Evolutionary conservation across 1,140 invertebrate species (phyloP).

Genomic region (Neodiprion virginianus): DNA sequence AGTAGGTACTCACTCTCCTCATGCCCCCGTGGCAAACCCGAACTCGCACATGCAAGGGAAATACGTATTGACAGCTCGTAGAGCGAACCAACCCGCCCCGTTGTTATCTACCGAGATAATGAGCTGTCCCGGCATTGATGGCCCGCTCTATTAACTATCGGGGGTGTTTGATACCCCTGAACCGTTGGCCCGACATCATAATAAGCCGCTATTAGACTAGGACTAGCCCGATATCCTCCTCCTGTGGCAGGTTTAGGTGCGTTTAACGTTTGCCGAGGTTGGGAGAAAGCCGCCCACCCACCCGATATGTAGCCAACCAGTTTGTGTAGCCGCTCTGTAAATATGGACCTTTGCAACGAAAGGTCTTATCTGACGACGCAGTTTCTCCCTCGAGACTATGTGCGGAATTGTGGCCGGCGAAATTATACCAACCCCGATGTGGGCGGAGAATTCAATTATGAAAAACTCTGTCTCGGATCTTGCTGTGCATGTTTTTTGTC

Average conservation of each 20-base stretch:
- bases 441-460: background rate
- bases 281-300: too few species aligned
- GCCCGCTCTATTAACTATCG: background rate
- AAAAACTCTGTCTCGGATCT: background rate
- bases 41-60: background rate
- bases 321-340: background rate
- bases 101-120: background rate
- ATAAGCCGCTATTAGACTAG: background rate
- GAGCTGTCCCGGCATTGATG: background rate
- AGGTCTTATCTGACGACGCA: constrained; percentile 1
- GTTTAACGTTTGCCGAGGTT: background rate
- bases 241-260: background rate
- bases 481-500: background rate
- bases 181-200: background rate
- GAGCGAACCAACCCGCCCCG: background rate
- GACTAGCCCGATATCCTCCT: background rate
- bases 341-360: background rate
- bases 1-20: too few species aligned
- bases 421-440: background rate
- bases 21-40: too few species aligned
- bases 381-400: background rate
- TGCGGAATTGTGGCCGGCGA: background rate
- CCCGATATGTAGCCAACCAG: background rate
- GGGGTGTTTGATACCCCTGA: background rate
- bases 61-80: background rate